Conservation (phyloP, 2,797 vertebrate species). For the Halcyon badia region DNA sequence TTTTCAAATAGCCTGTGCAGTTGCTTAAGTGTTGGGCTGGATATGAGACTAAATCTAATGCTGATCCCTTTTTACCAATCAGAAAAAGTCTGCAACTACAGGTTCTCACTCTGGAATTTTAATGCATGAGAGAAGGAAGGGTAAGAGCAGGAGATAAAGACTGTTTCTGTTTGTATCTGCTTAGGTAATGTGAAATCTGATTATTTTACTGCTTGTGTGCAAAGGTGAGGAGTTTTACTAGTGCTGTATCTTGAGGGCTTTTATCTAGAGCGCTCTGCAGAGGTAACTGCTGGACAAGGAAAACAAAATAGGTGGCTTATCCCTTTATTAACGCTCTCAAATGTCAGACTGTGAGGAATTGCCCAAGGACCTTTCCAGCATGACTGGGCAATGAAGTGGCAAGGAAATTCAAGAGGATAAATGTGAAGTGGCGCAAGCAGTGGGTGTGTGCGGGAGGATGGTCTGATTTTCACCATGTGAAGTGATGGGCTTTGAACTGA, state of each 20-base stretch:
- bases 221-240: not conserved
- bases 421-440: not conserved
- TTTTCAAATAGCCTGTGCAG: constrained; percentile 20
- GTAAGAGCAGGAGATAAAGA: not conserved
- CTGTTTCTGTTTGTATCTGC: not conserved
- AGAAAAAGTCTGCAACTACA: not conserved
- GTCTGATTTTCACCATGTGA: not conserved
- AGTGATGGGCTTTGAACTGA: not conserved
- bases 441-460: not conserved
- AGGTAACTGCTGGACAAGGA: not conserved
- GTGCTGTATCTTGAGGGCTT: not conserved
- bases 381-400: not conserved
- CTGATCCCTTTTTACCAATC: not conserved
- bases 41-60: not conserved
- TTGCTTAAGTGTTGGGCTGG: not conserved
- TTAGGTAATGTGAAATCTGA: not conserved
- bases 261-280: not conserved
- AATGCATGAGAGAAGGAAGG: not conserved
- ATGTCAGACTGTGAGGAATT: not conserved
- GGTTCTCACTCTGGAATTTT: not conserved
- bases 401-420: constrained; percentile 6
- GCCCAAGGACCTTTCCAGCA: not conserved
- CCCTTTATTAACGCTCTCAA: not conserved
- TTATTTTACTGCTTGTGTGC: not conserved
- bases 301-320: not conserved